These are phyloP conservation scores for Phrynocephalus vlangalii DNA, from an alignment of 2,797 vertebrate genomes.

Conservation along the genomic window DNA sequence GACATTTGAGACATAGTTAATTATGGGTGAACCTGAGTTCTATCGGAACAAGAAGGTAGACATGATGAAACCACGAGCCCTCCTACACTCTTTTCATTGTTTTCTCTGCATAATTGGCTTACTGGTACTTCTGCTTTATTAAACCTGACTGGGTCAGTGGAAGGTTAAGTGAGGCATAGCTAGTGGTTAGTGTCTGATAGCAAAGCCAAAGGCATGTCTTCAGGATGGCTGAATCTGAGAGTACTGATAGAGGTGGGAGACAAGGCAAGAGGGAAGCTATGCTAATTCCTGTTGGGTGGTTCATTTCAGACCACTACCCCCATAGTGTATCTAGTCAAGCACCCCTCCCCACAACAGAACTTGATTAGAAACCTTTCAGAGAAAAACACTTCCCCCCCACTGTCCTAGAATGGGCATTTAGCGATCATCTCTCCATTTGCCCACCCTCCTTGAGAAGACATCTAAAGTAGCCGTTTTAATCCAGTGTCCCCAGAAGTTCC, in stretches of 20 bases:
- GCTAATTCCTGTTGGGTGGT: background rate
- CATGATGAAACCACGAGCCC: background rate
- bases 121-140: too few species aligned
- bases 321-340: too few species aligned
- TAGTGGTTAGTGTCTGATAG: background rate
- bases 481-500: too few species aligned
- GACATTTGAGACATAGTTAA: background rate
- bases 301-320: too few species aligned
- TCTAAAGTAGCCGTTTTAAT: too few species aligned
- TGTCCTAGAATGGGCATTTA: background rate
- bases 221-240: background rate
- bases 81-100: background rate
- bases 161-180: background rate
- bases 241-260: background rate
- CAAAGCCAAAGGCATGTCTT: background rate
- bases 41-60: background rate
- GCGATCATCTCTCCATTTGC: background rate
- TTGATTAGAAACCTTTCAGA: background rate
- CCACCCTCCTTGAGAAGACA: background rate
- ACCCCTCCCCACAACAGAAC: background rate
- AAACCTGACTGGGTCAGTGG: too few species aligned
- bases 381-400: background rate
- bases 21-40: background rate
- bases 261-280: background rate
- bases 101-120: too few species aligned